phyloP scores from a whole-genome alignment of 2,888 invertebrate genomes.

The Cheilosia grossa region DNA sequence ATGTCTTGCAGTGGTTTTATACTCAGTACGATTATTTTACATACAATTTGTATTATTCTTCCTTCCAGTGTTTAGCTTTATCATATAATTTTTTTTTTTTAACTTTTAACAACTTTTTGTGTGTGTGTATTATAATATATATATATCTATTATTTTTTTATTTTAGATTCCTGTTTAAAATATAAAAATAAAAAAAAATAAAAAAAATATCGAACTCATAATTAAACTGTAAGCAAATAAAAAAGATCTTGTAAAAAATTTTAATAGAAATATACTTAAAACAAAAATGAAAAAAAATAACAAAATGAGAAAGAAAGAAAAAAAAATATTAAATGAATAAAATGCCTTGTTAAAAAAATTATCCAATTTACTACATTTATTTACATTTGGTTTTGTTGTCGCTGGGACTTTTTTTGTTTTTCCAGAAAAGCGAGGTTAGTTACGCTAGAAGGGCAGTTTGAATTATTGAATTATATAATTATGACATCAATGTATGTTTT shows the following conservation, averaged over 20 bases:
- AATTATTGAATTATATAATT: too few species aligned
- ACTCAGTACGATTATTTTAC: not conserved
- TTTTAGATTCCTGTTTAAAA: slow-evolving; percentile 49
- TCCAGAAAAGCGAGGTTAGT: too few species aligned
- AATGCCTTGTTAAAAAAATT: slow-evolving; percentile 73
- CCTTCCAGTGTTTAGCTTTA: slow-evolving; percentile 26
- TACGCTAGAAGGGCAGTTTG: too few species aligned
- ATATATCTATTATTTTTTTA: slow-evolving; percentile 22
- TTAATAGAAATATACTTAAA: slow-evolving; percentile 63
- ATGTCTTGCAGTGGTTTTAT: not conserved
- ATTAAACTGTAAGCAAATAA: slow-evolving; percentile 34
- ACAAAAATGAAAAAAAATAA: slow-evolving; percentile 47
- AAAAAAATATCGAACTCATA: slow-evolving; percentile 46
- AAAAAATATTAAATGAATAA: slow-evolving; percentile 69
- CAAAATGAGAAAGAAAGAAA: slow-evolving; percentile 39
- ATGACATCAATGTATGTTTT: too few species aligned
- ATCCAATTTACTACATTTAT: slow-evolving; percentile 16
- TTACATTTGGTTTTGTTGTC: not conserved
- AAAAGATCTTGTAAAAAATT: slow-evolving; percentile 61
- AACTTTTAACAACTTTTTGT: slow-evolving; percentile 30
- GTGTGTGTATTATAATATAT: slow-evolving; percentile 31
- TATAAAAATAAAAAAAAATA: slow-evolving; percentile 27
- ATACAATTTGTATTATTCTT: not conserved
- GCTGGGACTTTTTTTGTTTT: too few species aligned
- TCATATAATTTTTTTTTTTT: slow-evolving; percentile 21